Evolutionary conservation across 1,140 invertebrate species (phyloP).

Genomic region (Drosophila ercepeae): DNA sequence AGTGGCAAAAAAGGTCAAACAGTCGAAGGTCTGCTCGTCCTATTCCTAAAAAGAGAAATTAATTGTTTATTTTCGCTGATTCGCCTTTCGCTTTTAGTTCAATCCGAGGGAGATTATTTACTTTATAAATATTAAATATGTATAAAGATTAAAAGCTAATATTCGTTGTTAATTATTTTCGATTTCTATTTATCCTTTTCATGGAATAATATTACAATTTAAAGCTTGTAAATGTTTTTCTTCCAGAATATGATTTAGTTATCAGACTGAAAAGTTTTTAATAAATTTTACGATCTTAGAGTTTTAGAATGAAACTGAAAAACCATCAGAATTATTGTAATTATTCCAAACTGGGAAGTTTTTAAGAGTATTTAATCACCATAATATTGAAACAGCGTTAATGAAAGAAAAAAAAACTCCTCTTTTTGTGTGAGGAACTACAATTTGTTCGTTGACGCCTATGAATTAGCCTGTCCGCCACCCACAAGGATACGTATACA

Average conservation of each 20-base stretch:
- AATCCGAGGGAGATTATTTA: background rate
- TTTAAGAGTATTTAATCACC: slow-evolving; percentile 2
- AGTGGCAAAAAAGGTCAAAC: background rate
- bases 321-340: too few species aligned
- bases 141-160: too few species aligned
- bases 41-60: background rate
- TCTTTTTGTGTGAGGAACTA: slow-evolving; percentile 42
- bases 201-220: background rate
- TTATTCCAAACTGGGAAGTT: too few species aligned
- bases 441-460: slow-evolving; percentile 76
- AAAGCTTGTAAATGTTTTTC: too few species aligned
- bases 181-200: background rate
- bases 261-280: too few species aligned
- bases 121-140: background rate
- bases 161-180: too few species aligned
- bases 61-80: background rate
- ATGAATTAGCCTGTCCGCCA: slow-evolving; percentile 56
- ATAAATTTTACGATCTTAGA: background rate
- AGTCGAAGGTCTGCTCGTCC: too few species aligned
- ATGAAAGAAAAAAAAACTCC: slow-evolving; percentile 7
- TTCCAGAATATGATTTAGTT: too few species aligned
- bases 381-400: background rate
- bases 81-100: background rate
- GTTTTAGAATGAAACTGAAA: background rate
- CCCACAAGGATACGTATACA: slow-evolving; percentile 31